A percentile compares a stretch with the other conserved stretches of the same genome.
These are phyloP conservation scores for Rotaria sp. DNA, from an alignment of 2,888 invertebrate species.

Conservation along the genomic window DNA sequence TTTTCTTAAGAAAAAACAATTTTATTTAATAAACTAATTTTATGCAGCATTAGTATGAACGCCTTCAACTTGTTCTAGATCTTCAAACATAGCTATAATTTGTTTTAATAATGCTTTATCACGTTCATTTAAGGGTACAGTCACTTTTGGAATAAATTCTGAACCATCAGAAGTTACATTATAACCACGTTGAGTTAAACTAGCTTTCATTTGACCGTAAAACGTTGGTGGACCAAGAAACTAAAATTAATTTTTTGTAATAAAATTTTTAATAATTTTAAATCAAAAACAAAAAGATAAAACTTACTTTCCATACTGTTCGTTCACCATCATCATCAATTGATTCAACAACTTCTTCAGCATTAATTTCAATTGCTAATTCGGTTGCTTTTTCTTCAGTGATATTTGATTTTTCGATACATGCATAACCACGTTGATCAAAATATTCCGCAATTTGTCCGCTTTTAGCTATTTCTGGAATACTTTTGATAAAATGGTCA, in stretches of 20 bases:
- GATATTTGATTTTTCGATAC: not conserved
- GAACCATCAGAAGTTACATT: not conserved
- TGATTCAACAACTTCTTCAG: not conserved
- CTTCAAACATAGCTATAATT: not conserved
- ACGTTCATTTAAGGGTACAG: not conserved
- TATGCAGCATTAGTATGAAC: slow-evolving; percentile 24
- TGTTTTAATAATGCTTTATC: slow-evolving; percentile 5
- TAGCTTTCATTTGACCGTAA: slow-evolving; percentile 1
- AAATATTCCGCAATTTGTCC: not conserved
- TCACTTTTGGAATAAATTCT: slow-evolving; percentile 5
- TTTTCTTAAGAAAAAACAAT: too few species aligned
- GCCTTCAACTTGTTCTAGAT: not conserved
- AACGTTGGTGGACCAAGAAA: slow-evolving; percentile 24
- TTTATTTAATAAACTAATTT: not conserved
- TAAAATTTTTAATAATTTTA: not conserved
- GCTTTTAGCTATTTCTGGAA: not conserved
- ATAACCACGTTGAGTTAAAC: not conserved
- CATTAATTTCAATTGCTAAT: slow-evolving; percentile 24
- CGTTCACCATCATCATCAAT: not conserved
- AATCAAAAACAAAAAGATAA: not conserved
- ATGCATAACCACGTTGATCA: slow-evolving; percentile 29
- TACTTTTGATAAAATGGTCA: not conserved
- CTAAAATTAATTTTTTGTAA: not conserved
- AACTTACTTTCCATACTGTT: slow-evolving; percentile 6
- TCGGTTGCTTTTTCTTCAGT: slow-evolving; percentile 9